Evolutionary conservation across 2,797 vertebrate species (phyloP).

Genomic region (Perodicticus potto): DNA sequence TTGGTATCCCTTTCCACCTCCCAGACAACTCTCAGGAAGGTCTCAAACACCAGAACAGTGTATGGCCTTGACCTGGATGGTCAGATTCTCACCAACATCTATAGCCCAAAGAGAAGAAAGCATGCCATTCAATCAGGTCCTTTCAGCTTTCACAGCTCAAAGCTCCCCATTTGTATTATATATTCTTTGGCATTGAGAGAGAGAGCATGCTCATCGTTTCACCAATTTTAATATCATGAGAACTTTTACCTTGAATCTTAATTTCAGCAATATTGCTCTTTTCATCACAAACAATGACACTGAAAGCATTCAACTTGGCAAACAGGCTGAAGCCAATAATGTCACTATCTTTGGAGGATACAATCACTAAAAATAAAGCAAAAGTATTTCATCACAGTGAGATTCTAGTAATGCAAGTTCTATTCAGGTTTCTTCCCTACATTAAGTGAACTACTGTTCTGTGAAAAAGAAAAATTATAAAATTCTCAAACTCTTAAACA

Average conservation of each 20-base stretch:
- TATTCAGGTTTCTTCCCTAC: neutral
- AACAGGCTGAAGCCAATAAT: constrained; percentile 94
- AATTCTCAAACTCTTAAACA: constrained; percentile 34
- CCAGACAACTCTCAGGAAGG: neutral
- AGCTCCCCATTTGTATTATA: neutral
- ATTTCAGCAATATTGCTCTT: constrained; percentile 95
- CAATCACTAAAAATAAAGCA: constrained; percentile 88
- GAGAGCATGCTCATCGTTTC: neutral
- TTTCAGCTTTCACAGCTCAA: neutral
- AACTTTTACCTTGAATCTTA: constrained; percentile 93
- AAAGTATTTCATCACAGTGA: constrained; percentile 12
- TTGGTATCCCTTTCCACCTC: neutral
- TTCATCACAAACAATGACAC: constrained; percentile 93
- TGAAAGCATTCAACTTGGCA: constrained; percentile 94
- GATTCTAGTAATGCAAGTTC: constrained; percentile 20
- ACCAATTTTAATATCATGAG: neutral
- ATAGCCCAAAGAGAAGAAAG: neutral
- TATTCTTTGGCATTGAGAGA: neutral
- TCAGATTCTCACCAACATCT: neutral
- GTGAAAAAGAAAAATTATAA: neutral
- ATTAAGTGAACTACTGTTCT: constrained; percentile 8
- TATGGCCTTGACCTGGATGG: neutral
- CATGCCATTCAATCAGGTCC: neutral
- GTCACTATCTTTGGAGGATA: constrained; percentile 89
- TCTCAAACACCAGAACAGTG: neutral